phyloP scores from a whole-genome alignment of 2,888 invertebrate species.

The Parnassius smintheus region DNA sequence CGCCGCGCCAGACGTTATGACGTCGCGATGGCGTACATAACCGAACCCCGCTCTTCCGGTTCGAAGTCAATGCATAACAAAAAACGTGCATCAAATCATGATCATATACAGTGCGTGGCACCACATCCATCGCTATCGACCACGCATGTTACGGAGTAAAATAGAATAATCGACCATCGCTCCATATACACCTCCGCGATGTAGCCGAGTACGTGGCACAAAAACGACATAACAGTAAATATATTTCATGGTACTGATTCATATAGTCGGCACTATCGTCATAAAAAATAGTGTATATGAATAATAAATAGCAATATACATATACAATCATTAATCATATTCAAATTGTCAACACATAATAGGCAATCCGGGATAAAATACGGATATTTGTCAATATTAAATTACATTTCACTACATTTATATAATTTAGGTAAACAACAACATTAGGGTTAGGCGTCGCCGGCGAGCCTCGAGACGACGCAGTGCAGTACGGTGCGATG shows the following conservation, averaged over 20 bases:
- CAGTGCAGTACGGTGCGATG: constrained; percentile 21
- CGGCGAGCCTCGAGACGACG: constrained; percentile 23
- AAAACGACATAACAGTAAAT: constrained; percentile 75
- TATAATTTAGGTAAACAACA: constrained; percentile 66
- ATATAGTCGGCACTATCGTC: constrained; percentile 56
- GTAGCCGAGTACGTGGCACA: constrained; percentile 54
- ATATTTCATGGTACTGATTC: constrained; percentile 46
- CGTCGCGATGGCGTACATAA: background rate
- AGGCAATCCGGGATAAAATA: constrained; percentile 58
- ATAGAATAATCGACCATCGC: constrained; percentile 14
- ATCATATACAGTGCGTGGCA: constrained; percentile 12
- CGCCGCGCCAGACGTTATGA: background rate
- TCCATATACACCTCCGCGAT: constrained; percentile 22
- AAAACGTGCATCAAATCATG: constrained; percentile 10
- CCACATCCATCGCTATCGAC: constrained; percentile 30
- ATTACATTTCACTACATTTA: constrained; percentile 69
- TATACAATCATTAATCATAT: constrained; percentile 36
- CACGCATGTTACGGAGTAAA: constrained; percentile 20
- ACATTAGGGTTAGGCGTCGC: constrained; percentile 46
- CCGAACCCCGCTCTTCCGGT: background rate
- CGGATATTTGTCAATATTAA: constrained; percentile 46
- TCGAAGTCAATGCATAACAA: constrained; percentile 12
- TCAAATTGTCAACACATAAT: constrained; percentile 61
- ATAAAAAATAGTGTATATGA: constrained; percentile 71
- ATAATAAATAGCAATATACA: constrained; percentile 55